These are phyloP conservation scores for Tenrec ecaudatus DNA, from an alignment of 2,113 vertebrate genomes.

Conservation along the genomic window DNA sequence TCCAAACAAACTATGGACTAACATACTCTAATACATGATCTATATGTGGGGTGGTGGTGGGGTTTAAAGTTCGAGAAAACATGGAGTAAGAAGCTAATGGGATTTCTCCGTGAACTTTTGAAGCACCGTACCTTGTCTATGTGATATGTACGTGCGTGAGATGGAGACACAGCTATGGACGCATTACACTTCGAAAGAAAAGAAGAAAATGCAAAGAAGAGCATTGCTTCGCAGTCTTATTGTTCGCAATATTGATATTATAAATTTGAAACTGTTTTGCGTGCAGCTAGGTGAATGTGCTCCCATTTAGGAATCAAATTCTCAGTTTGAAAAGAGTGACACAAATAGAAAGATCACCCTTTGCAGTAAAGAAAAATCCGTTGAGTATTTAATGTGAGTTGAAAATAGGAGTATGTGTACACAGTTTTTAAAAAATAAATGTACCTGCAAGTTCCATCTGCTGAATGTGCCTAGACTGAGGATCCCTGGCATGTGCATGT, in stretches of 20 bases:
- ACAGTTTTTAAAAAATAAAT: constrained; percentile 52
- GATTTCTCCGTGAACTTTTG: too few species aligned
- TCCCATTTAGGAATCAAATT: not conserved
- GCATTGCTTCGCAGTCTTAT: not conserved
- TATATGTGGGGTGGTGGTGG: not conserved
- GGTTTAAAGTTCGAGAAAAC: too few species aligned
- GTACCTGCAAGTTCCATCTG: not conserved
- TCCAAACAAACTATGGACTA: not conserved
- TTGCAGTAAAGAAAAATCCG: not conserved
- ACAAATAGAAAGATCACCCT: not conserved
- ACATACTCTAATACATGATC: not conserved
- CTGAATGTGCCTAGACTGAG: not conserved
- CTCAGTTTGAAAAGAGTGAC: constrained; percentile 39
- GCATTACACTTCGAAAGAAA: not conserved
- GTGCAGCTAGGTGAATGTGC: not conserved
- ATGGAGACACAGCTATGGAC: too few species aligned
- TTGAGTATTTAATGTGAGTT: constrained; percentile 10
- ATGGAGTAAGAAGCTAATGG: not conserved
- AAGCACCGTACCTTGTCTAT: too few species aligned
- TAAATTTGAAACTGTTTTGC: constrained; percentile 19
- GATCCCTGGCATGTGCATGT: not conserved
- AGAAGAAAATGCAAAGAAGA: not conserved
- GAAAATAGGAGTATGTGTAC: not conserved
- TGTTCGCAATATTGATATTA: not conserved
- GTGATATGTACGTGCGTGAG: not conserved